phyloP scores from a whole-genome alignment of 2,113 vertebrate species.

The Epinephelus lanceolatus region DNA sequence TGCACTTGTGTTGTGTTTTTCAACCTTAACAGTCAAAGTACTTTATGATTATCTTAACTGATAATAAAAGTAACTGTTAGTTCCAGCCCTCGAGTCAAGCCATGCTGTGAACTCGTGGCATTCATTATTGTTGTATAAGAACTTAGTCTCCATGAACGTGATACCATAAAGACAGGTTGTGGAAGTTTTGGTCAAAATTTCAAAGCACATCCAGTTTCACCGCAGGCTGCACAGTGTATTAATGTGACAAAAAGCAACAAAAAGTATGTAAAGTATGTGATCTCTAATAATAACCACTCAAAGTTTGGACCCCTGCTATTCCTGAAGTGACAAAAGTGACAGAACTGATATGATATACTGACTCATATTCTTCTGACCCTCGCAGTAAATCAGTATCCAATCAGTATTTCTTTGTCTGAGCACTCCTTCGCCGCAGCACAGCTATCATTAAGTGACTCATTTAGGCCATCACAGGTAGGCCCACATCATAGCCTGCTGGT shows the following conservation, averaged over 20 bases:
- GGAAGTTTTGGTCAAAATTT: conserved; percentile 7
- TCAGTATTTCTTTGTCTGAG: conserved; percentile 81
- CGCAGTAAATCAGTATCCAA: conserved; percentile 75
- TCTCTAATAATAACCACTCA: conserved; percentile 55
- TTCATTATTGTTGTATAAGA: background rate
- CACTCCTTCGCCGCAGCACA: conserved; percentile 60
- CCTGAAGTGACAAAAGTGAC: conserved; percentile 65
- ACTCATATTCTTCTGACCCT: conserved; percentile 69
- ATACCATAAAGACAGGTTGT: background rate
- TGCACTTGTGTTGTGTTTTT: background rate
- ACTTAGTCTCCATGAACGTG: background rate
- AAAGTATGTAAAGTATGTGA: conserved; percentile 61
- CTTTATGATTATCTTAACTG: background rate
- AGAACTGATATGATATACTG: conserved; percentile 75
- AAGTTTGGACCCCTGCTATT: conserved; percentile 53
- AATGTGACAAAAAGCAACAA: conserved; percentile 54
- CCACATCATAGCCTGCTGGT: conserved; percentile 69
- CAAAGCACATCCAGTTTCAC: conserved; percentile 32
- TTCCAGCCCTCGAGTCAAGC: background rate
- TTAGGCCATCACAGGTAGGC: conserved; percentile 77
- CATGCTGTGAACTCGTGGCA: no score
- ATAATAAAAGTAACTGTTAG: background rate
- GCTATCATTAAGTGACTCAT: conserved; percentile 82
- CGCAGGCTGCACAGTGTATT: conserved; percentile 25
- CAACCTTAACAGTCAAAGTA: background rate